Conservation (phyloP, 2,888 invertebrate species). For the Alcis repandata region DNA sequence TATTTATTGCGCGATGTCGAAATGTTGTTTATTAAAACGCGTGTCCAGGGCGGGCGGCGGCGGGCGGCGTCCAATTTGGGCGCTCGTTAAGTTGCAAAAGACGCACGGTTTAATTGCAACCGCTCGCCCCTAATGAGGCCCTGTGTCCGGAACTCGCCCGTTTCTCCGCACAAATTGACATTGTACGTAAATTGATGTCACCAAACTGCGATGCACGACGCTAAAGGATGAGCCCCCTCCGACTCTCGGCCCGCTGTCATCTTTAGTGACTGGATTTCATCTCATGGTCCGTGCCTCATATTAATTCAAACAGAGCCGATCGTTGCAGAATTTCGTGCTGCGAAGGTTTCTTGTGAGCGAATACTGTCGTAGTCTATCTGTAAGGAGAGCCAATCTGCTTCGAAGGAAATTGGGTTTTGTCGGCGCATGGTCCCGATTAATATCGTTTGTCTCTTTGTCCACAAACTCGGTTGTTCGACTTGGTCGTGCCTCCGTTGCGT, state of each 20-base stretch:
- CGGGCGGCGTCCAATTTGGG: constrained; percentile 74
- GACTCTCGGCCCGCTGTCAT: constrained; percentile 26
- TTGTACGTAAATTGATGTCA: constrained; percentile 81
- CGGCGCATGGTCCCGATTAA: constrained; percentile 81
- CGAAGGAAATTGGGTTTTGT: constrained; percentile 74
- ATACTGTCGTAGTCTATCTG: constrained; percentile 59
- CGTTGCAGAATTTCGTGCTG: constrained; percentile 33
- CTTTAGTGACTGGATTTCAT: neutral
- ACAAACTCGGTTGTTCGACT: constrained; percentile 42
- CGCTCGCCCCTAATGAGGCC: constrained; percentile 83
- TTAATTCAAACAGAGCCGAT: neutral
- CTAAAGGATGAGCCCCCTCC: constrained; percentile 57
- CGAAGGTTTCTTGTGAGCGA: constrained; percentile 47
- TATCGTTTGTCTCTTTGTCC: constrained; percentile 83
- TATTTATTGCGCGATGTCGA: constrained; percentile 35
- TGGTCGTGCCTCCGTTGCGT: constrained; percentile 50
- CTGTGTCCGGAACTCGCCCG: constrained; percentile 72
- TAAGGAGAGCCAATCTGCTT: constrained; percentile 60
- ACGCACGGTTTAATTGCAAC: constrained; percentile 84
- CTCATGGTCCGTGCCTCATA: neutral
- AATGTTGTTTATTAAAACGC: constrained; percentile 67
- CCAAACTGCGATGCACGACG: constrained; percentile 61
- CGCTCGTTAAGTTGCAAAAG: constrained; percentile 84
- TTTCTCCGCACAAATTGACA: constrained; percentile 81
- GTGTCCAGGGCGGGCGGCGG: constrained; percentile 69